A percentile compares a stretch with the other conserved stretches of the same genome.
These are phyloP conservation scores for Nesospiza acunhae DNA, from an alignment of 2,113 vertebrate genomes.

Conservation along the genomic window DNA sequence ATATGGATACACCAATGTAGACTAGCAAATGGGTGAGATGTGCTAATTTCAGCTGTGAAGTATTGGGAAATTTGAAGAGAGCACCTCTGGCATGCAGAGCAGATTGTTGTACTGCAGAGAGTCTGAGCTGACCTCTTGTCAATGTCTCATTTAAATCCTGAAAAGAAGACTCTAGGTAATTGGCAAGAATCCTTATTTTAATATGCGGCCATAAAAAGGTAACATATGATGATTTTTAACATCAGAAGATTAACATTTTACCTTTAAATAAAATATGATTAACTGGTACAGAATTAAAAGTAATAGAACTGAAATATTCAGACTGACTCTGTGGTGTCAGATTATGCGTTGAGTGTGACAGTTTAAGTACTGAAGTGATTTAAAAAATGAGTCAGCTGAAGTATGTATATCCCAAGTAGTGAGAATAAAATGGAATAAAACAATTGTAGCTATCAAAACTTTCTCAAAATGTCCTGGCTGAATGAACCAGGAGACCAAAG, in stretches of 20 bases:
- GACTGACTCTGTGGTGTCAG: conserved; percentile 36
- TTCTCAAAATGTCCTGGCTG: not conserved
- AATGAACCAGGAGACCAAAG: not conserved
- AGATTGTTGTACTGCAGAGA: not conserved
- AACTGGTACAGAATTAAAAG: conserved; percentile 42
- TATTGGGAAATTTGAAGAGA: not conserved
- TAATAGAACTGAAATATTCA: conserved; percentile 55
- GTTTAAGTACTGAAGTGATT: conserved; percentile 55
- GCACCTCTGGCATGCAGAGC: not conserved
- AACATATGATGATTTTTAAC: conserved; percentile 51
- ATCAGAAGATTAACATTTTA: conserved; percentile 62
- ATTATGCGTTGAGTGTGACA: conserved; percentile 46
- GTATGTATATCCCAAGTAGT: not conserved
- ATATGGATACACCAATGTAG: not conserved
- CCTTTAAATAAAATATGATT: conserved; percentile 66
- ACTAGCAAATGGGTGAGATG: not conserved
- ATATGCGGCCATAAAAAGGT: not conserved
- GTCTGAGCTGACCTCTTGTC: conserved; percentile 32
- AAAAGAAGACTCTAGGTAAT: conserved; percentile 17
- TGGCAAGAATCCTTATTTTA: conserved; percentile 40
- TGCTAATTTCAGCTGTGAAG: not conserved
- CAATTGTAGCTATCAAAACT: not conserved
- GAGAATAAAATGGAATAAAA: conserved; percentile 24
- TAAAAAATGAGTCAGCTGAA: conserved; percentile 29
- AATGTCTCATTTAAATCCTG: conserved; percentile 23